Evolutionary conservation across 1,140 invertebrate genomes (phyloP).

Genomic region (Drosophila ironensis): DNA sequence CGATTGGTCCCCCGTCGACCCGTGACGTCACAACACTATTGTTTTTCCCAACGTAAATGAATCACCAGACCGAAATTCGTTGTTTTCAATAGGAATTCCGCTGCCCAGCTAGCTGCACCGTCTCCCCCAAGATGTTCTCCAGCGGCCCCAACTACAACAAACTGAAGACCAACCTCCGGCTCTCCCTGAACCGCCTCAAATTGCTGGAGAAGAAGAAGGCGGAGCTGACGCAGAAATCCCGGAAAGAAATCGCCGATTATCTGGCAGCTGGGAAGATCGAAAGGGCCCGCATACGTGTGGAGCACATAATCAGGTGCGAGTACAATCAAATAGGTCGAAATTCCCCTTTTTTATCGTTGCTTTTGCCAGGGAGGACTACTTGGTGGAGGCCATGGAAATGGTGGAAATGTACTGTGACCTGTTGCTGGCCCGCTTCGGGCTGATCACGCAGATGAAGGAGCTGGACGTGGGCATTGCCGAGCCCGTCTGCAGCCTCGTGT

Average conservation of each 20-base stretch:
- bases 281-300: slow-evolving; percentile 97
- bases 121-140: slow-evolving; percentile 88
- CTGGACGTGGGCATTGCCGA: slow-evolving; percentile 97
- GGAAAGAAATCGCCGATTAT: slow-evolving; percentile 99
- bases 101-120: neutral
- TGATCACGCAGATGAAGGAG: slow-evolving; percentile 98
- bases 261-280: slow-evolving; percentile 95
- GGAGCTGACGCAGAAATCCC: slow-evolving; percentile 96
- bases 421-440: slow-evolving; percentile 97
- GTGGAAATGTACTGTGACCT: slow-evolving; percentile 99
- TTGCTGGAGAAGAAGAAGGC: slow-evolving; percentile 99
- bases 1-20: too few species aligned
- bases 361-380: slow-evolving; percentile 97
- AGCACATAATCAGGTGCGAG: slow-evolving; percentile 94
- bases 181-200: slow-evolving; percentile 96
- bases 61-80: slow-evolving; percentile 41
- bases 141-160: slow-evolving; percentile 95
- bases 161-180: slow-evolving; percentile 96
- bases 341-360: too few species aligned
- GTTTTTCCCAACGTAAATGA: slow-evolving; percentile 51
- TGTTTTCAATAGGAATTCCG: slow-evolving; percentile 24
- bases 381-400: slow-evolving; percentile 99
- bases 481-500: slow-evolving; percentile 97
- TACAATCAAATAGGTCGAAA: too few species aligned
- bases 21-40: slow-evolving; percentile 58